Evolutionary conservation across 2,113 vertebrate genomes (phyloP).

Genomic region (Delphinus delphis): DNA sequence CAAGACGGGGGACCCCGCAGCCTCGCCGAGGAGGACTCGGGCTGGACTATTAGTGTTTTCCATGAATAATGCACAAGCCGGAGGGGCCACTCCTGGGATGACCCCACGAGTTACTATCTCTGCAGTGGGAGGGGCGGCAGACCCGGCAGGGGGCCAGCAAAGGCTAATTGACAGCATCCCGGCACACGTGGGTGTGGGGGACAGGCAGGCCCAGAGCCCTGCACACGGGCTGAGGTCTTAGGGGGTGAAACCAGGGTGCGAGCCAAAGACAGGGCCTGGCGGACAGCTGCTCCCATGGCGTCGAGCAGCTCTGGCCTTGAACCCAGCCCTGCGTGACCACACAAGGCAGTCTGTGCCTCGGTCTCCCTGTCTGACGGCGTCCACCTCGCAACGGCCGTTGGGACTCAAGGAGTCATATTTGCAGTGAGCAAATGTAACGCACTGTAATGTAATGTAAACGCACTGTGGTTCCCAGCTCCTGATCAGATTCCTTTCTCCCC

Average conservation of each 20-base stretch:
- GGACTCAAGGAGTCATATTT: fast-evolving
- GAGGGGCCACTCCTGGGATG: constrained; percentile 41
- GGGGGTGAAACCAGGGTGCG: not conserved
- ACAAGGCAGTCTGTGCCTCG: fast-evolving
- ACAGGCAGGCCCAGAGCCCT: not conserved
- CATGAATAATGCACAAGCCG: constrained; percentile 73
- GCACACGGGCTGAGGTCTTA: fast-evolving
- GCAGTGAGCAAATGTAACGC: too few species aligned
- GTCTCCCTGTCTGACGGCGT: fast-evolving
- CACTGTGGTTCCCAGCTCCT: not conserved
- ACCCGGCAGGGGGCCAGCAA: not conserved
- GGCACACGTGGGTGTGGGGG: not conserved
- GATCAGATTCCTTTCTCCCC: fast-evolving
- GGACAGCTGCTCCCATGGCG: fast-evolving
- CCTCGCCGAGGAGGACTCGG: not conserved
- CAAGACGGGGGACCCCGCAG: not conserved
- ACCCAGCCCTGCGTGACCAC: fast-evolving
- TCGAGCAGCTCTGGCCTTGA: not conserved
- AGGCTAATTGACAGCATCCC: constrained; percentile 47
- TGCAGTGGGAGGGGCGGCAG: constrained; percentile 38
- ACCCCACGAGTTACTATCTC: not conserved
- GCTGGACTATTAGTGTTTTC: constrained; percentile 46
- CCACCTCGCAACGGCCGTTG: fast-evolving
- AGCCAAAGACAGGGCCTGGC: not conserved
- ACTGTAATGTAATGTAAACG: too few species aligned